Base-by-base conservation (phyloP, 2,888 invertebrate species). In the Tubulanus polymorphus region DNA sequence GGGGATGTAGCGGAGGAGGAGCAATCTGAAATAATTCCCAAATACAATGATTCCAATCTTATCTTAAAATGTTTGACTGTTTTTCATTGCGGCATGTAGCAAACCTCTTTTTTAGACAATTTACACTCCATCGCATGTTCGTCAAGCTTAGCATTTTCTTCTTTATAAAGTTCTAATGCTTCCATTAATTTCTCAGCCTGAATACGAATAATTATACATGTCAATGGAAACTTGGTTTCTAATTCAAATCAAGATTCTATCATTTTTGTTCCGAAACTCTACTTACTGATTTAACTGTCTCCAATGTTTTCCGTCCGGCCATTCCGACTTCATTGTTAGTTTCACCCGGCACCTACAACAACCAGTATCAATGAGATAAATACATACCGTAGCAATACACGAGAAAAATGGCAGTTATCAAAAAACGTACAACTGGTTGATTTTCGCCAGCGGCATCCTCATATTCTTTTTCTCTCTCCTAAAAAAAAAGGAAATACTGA, bases 161-260 rank as follows among this genome's bases (percentile, higher is more conserved):
- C 81, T 65, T 86, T 66, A 54, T 71, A 72, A 28, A 75, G 56
- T 27, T 74, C 89, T 53, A 99, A 79, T 64, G 93, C 94, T 79
- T 97, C 96, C 69, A 95, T 82, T 63, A 99, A 86, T 51, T 88
- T 86, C 76, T 97, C 97, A 28, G 94, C 92, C 85, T 85, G 61
- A 27, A 37, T 26, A 26, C 18, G 3, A 41, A 41, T 20, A 5
- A 15, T n/a, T n/a, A n/a, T n/a, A n/a, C n/a, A n/a, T n/a, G n/a
- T n/a, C n/a, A n/a, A n/a, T n/a, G n/a, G n/a, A n/a, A n/a, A n/a
- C n/a, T n/a, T n/a, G n/a, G n/a, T n/a, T n/a, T n/a, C n/a, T n/a
- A n/a, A n/a, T n/a, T 32, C 35, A n/a, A 32, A 32, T n/a, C 35
- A 32, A 32, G 35, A 32, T 32, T 32, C 41, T 41, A 41, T 12